Conservation (phyloP, 1,140 invertebrate species). For the Cardiocondyla obscurior region DNA sequence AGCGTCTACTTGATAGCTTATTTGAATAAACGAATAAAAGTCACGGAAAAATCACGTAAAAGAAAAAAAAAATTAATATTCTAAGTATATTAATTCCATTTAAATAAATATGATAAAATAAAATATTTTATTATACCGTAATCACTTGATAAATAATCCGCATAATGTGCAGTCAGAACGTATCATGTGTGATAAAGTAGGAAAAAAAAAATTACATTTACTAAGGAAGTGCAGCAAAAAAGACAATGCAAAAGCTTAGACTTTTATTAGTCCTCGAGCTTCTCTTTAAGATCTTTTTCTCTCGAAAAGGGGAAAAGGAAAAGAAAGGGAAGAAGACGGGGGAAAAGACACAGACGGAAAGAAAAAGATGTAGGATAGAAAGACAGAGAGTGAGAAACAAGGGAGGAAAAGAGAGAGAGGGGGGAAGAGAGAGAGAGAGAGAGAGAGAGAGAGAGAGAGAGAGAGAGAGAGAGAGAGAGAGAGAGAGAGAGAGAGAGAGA, state of each 20-base stretch:
- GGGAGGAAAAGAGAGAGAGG: not conserved
- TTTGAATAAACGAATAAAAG: conserved; percentile 4
- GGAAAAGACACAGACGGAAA: not conserved
- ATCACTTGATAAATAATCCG: not conserved
- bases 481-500: not conserved
- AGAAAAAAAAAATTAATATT: too few relatives aligned
- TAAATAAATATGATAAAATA: not conserved
- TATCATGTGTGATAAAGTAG: not conserved
- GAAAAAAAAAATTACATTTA: conserved; percentile 17
- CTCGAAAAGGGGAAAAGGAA: not conserved
- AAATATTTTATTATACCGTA: conserved; percentile 11
- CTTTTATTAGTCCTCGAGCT: conserved; percentile 59
- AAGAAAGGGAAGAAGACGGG: not conserved
- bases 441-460: not conserved
- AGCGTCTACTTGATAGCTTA: not conserved
- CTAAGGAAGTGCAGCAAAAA: not conserved
- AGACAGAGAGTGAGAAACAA: not conserved
- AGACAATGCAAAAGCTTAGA: conserved; percentile 50
- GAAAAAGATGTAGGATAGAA: too few relatives aligned
- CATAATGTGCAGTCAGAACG: not conserved
- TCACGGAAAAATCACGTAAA: too few relatives aligned
- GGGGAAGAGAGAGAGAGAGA: not conserved
- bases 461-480: not conserved
- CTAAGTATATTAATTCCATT: too few relatives aligned
- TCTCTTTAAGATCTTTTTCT: conserved; percentile 11